Conservation (phyloP, 2,888 invertebrate species). For the Drosophila neotestacea region DNA sequence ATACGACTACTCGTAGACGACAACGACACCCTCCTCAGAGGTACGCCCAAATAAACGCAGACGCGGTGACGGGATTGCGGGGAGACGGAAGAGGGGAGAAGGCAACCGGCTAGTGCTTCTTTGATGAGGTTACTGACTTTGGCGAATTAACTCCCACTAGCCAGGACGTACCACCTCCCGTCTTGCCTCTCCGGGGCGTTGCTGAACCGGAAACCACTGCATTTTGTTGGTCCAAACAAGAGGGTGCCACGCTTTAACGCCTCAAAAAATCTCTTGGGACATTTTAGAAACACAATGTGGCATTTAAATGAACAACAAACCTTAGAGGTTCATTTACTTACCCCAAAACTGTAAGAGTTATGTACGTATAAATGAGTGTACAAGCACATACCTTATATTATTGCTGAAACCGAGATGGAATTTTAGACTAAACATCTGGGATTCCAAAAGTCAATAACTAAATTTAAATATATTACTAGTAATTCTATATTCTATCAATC, state of each 20-base stretch:
- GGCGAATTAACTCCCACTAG: slow-evolving; percentile 77
- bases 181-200: slow-evolving; percentile 55
- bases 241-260: slow-evolving; percentile 85
- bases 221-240: slow-evolving; percentile 76
- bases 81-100: too few relatives aligned
- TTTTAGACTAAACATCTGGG: slow-evolving; percentile 1
- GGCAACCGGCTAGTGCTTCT: slow-evolving; percentile 66
- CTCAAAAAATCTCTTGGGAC: slow-evolving; percentile 82
- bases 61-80: neutral
- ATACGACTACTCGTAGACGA: slow-evolving; percentile 31
- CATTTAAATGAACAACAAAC: slow-evolving; percentile 76
- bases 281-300: slow-evolving; percentile 77
- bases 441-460: neutral
- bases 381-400: neutral
- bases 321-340: slow-evolving; percentile 55
- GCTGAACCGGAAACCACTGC: slow-evolving; percentile 82
- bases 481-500: slow-evolving; percentile 3
- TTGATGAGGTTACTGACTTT: slow-evolving; percentile 82
- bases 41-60: slow-evolving; percentile 19
- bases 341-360: slow-evolving; percentile 6
- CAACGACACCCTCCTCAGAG: slow-evolving; percentile 60
- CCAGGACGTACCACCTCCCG: slow-evolving; percentile 9
- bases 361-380: neutral
- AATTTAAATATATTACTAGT: slow-evolving; percentile 4
- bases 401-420: neutral